phyloP scores from a whole-genome alignment of 2,888 invertebrate genomes.

The Ashinkailepas kermadecensis region DNA sequence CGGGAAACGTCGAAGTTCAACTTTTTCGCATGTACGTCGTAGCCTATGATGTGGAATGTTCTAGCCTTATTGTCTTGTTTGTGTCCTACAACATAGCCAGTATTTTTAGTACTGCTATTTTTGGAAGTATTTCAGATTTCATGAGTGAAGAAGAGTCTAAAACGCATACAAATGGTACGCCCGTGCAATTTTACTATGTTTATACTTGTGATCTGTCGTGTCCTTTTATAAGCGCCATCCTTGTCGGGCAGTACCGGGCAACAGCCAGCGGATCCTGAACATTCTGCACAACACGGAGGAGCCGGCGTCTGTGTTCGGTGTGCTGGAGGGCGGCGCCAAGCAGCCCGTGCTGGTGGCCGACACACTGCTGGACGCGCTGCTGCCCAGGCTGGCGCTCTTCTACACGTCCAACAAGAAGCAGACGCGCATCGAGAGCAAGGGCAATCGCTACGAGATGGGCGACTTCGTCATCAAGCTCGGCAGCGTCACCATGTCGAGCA shows the following conservation, averaged over 20 bases:
- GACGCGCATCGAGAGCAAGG: constrained; percentile 59
- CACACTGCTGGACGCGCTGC: constrained; percentile 77
- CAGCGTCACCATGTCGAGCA: constrained; percentile 83
- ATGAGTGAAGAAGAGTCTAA: too few species aligned
- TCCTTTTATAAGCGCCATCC: too few species aligned
- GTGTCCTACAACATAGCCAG: too few species aligned
- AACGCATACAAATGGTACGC: too few species aligned
- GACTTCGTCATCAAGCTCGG: constrained; percentile 92
- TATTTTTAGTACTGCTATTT: too few species aligned
- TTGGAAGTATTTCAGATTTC: too few species aligned
- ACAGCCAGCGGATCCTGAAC: constrained; percentile 66
- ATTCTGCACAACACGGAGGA: constrained; percentile 94
- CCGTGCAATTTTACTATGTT: too few species aligned
- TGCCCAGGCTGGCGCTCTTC: constrained; percentile 78
- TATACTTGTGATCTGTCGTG: too few species aligned
- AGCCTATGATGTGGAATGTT: too few species aligned
- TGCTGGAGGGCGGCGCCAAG: constrained; percentile 55
- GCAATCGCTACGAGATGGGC: constrained; percentile 54
- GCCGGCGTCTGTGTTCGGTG: constrained; percentile 86
- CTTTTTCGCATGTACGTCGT: too few species aligned
- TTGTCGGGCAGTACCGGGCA: constrained; percentile 14
- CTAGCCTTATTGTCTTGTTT: too few species aligned
- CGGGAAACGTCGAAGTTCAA: too few species aligned
- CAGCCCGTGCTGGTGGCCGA: constrained; percentile 75
- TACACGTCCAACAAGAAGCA: constrained; percentile 78